Evolutionary conservation across 1,140 invertebrate species (phyloP).

Genomic region (Sycobia sp.): DNA sequence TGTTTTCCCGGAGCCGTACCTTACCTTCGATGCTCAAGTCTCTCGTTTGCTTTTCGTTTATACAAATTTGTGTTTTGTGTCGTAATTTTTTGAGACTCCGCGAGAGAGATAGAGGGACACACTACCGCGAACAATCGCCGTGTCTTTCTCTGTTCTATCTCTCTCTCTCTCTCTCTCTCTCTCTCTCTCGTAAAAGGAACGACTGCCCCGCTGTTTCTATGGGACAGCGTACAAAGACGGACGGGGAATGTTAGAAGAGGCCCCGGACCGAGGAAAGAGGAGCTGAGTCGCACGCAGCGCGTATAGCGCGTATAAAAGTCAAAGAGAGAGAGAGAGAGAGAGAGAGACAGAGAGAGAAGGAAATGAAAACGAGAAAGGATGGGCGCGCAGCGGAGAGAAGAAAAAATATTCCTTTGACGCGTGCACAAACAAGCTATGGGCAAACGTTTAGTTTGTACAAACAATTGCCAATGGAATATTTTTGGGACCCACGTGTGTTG

Average conservation of each 20-base stretch:
- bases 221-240: background rate
- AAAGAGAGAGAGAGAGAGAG: background rate
- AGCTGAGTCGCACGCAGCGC: too few species aligned
- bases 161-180: too few species aligned
- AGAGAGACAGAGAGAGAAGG: too few species aligned
- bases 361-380: too few species aligned
- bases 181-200: conserved; percentile 19
- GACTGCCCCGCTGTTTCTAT: too few species aligned
- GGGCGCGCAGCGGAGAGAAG: background rate
- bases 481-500: conserved; percentile 44
- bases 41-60: conserved; percentile 11
- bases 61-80: conserved; percentile 25
- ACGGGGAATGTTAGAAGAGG: conserved; percentile 27
- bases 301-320: too few species aligned
- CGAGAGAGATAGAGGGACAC: conserved; percentile 38
- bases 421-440: conserved; percentile 47
- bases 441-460: conserved; percentile 54
- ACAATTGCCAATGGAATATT: conserved; percentile 52
- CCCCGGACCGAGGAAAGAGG: too few species aligned
- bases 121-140: too few species aligned
- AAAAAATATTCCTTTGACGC: conserved; percentile 44
- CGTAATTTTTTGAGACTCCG: conserved; percentile 14
- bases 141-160: too few species aligned
- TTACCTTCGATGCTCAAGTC: conserved; percentile 8
- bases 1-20: conserved; percentile 20